Evolutionary conservation across 2,888 invertebrate species (phyloP).

Genomic region (Iphiclides podalirius): DNA sequence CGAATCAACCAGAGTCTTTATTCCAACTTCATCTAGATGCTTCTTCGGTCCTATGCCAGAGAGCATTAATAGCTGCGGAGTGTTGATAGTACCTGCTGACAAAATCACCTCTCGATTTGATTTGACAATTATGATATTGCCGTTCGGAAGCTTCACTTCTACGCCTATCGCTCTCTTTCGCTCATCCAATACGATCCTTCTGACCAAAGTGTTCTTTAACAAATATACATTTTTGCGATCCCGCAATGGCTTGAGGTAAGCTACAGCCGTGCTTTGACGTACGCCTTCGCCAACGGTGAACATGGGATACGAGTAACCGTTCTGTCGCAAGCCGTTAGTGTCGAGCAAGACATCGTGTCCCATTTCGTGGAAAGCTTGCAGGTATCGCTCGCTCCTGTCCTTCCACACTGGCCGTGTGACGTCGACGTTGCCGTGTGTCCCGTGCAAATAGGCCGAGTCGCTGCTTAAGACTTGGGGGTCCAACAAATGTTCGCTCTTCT

Average conservation of each 20-base stretch:
- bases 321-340: conserved; percentile 42
- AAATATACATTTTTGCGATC: conserved; percentile 46
- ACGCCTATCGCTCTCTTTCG: conserved; percentile 37
- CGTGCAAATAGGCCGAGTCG: conserved; percentile 49
- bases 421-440: conserved; percentile 39
- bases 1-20: conserved; percentile 39
- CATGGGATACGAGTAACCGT: conserved; percentile 42
- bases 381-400: conserved; percentile 51
- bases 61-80: conserved; percentile 53
- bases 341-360: conserved; percentile 44
- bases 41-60: conserved; percentile 53
- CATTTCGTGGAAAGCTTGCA: conserved; percentile 43
- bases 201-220: conserved; percentile 43
- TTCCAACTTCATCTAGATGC: conserved; percentile 41
- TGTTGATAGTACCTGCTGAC: conserved; percentile 51
- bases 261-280: conserved; percentile 44
- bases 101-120: conserved; percentile 48
- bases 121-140: conserved; percentile 29
- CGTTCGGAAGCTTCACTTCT: conserved; percentile 37
- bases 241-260: conserved; percentile 44
- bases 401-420: conserved; percentile 46
- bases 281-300: conserved; percentile 36
- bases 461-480: conserved; percentile 33
- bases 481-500: conserved; percentile 43
- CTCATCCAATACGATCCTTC: conserved; percentile 42